Conservation (phyloP, 2,113 vertebrate genomes). For the Ascaphus truei region DNA sequence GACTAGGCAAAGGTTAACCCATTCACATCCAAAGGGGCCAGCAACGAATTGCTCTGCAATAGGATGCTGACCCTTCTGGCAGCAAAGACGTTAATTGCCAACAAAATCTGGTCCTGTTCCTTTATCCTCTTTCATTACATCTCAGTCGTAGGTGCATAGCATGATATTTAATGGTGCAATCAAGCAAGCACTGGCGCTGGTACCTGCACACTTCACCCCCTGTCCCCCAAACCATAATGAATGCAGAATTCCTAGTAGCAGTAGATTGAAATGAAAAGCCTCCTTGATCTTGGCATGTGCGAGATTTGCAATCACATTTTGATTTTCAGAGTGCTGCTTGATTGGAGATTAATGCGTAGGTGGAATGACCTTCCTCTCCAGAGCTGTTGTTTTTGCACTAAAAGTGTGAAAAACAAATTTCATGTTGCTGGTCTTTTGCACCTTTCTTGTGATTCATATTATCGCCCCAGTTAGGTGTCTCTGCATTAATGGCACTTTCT, state of each 20-base stretch:
- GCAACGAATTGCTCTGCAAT: too few species aligned
- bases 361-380: slow-evolving; percentile 56
- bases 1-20: too few species aligned
- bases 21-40: too few species aligned
- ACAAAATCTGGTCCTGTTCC: slow-evolving; percentile 4
- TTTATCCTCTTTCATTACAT: slow-evolving; percentile 5
- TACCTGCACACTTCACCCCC: slow-evolving; percentile 41
- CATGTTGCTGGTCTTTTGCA: slow-evolving; percentile 50
- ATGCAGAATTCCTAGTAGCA: slow-evolving; percentile 50
- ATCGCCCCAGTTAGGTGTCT: slow-evolving; percentile 48
- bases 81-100: slow-evolving; percentile 10
- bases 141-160: neutral
- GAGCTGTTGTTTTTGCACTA: slow-evolving; percentile 54
- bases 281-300: slow-evolving; percentile 50
- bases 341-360: slow-evolving; percentile 56
- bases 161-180: slow-evolving; percentile 32
- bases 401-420: slow-evolving; percentile 69
- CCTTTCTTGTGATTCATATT: slow-evolving; percentile 51
- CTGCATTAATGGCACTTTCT: slow-evolving; percentile 14
- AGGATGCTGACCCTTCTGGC: too few species aligned
- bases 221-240: slow-evolving; percentile 49
- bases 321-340: slow-evolving; percentile 59
- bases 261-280: slow-evolving; percentile 49
- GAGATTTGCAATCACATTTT: slow-evolving; percentile 61
- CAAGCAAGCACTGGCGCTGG: slow-evolving; percentile 45